A percentile compares a stretch with the other conserved stretches of the same genome.
Evolutionary conservation across 1,140 invertebrate genomes (phyloP).

Genomic region (Rhyzopertha dominica): DNA sequence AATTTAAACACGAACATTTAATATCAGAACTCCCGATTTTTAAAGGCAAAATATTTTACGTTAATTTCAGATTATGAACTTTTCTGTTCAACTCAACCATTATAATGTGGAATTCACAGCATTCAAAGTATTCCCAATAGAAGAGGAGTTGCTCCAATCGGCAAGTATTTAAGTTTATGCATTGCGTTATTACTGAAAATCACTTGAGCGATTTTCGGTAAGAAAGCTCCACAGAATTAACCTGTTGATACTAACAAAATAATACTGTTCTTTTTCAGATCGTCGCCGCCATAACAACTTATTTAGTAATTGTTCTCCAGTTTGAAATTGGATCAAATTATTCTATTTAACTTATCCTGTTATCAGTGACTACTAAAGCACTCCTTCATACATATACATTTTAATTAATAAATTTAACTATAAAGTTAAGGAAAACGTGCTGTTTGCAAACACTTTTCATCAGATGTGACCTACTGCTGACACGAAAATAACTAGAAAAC

Average conservation of each 20-base stretch:
- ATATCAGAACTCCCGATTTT: no score
- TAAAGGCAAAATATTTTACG: no score
- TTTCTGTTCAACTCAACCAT: constrained; percentile 5
- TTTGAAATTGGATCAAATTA: background rate
- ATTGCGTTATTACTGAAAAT: no score
- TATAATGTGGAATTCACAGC: constrained; percentile 6
- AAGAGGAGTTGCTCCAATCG: constrained; percentile 6
- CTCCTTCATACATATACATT: no score
- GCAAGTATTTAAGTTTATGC: background rate
- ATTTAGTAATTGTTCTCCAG: constrained; percentile 12
- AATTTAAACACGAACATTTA: no score
- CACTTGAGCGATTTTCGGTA: no score
- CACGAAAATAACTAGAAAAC: background rate
- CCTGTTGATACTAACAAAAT: no score
- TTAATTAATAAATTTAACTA: background rate
- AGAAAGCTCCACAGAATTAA: no score
- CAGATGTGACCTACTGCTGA: background rate
- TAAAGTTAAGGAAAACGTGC: background rate
- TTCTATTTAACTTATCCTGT: background rate
- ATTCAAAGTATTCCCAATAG: constrained; percentile 1
- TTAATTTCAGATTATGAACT: constrained; percentile 9
- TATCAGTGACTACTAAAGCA: background rate
- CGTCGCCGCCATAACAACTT: constrained; percentile 7
- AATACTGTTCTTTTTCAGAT: constrained; percentile 3
- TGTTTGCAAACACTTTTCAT: background rate